Evolutionary conservation across 2,113 vertebrate species (phyloP).

Genomic region (Isurus oxyrinchus): DNA sequence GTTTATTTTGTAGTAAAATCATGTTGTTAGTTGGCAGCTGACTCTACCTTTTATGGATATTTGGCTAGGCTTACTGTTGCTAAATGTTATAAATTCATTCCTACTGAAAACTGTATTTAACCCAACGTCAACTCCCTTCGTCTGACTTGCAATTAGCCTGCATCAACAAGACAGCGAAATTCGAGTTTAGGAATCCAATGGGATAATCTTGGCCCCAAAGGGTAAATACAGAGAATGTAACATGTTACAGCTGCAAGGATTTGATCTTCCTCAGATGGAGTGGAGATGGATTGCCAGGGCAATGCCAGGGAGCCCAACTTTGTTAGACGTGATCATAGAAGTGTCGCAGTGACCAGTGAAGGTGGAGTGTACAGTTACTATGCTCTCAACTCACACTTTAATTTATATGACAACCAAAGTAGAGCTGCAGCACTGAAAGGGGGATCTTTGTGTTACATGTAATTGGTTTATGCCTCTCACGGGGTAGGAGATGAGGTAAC

Average conservation of each 20-base stretch:
- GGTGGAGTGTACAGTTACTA: background rate
- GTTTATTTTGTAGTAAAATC: background rate
- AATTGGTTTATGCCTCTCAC: background rate
- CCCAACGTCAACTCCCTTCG: background rate
- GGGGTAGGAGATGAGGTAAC: background rate
- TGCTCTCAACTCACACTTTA: background rate
- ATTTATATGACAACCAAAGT: background rate
- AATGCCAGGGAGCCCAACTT: background rate
- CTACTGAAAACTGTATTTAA: background rate
- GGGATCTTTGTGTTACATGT: background rate
- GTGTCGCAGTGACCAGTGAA: background rate
- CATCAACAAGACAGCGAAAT: background rate
- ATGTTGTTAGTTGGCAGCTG: background rate
- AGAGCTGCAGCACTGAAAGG: too few species aligned
- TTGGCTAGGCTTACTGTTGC: background rate
- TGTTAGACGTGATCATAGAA: background rate
- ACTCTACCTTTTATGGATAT: background rate
- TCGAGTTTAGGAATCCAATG: background rate
- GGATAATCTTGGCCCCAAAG: background rate
- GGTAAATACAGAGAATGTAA: background rate
- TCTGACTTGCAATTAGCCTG: background rate
- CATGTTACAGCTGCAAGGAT: background rate
- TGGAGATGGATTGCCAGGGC: background rate
- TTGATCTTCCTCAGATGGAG: background rate
- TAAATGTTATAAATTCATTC: background rate